A percentile compares a stretch with the other conserved stretches of the same genome.
phyloP scores from a whole-genome alignment of 2,888 invertebrate species.

The Tribolium freemani region DNA sequence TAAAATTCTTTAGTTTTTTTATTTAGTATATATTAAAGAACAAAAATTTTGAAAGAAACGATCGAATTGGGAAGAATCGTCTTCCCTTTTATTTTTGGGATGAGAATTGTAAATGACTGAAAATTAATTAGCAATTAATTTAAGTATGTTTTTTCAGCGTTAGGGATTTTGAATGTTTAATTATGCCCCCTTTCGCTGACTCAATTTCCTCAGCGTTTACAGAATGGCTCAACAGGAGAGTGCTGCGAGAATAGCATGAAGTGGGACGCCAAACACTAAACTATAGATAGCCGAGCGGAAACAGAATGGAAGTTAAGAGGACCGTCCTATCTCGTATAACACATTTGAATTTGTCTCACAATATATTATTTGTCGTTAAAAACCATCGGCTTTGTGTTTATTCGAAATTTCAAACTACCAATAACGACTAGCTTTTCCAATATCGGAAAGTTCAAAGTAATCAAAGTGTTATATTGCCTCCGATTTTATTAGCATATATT shows the following conservation, averaged over 20 bases:
- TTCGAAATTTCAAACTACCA: not conserved
- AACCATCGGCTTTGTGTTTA: not conserved
- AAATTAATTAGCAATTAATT: too few relatives aligned
- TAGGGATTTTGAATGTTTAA: not conserved
- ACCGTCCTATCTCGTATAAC: not conserved
- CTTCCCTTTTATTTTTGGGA: too few relatives aligned
- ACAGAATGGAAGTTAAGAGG: slow-evolving; percentile 9
- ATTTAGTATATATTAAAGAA: too few relatives aligned
- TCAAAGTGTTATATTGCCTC: not conserved
- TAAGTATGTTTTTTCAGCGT: too few relatives aligned
- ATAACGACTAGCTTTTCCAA: not conserved
- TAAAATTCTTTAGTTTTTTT: too few relatives aligned
- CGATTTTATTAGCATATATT: not conserved
- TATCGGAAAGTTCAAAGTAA: not conserved
- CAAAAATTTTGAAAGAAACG: too few relatives aligned
- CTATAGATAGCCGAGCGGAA: slow-evolving; percentile 5
- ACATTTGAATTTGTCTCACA: not conserved
- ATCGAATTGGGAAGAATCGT: too few relatives aligned
- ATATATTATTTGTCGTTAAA: not conserved
- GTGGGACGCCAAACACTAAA: slow-evolving; percentile 7
- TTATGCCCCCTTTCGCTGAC: not conserved
- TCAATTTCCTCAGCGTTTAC: not conserved
- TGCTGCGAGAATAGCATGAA: not conserved
- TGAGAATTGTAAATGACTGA: too few relatives aligned
- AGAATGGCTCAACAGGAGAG: not conserved